Evolutionary conservation across 2,797 vertebrate species (phyloP).

Genomic region (Enteromius radiatus): DNA sequence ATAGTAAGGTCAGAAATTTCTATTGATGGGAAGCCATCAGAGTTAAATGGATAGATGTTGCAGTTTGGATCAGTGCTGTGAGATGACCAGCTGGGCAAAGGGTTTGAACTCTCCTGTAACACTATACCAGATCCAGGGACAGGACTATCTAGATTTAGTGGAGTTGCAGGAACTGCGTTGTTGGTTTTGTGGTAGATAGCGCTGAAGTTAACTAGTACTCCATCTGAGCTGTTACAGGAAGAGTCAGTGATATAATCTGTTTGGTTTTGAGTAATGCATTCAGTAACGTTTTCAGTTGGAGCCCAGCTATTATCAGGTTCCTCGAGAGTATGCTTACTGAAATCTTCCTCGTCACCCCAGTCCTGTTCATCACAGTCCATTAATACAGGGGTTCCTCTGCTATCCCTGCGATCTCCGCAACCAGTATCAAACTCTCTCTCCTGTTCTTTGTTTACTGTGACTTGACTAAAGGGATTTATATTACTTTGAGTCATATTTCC

Average conservation of each 20-base stretch:
- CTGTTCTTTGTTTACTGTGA: constrained; percentile 58
- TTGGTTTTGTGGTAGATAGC: constrained; percentile 91
- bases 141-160: constrained; percentile 79
- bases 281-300: constrained; percentile 72
- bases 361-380: constrained; percentile 70
- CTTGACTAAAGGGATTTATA: constrained; percentile 64
- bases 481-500: constrained; percentile 77
- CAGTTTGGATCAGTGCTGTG: constrained; percentile 90
- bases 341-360: constrained; percentile 66
- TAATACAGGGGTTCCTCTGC: constrained; percentile 71
- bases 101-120: constrained; percentile 66
- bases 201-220: constrained; percentile 92
- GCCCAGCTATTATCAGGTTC: constrained; percentile 74
- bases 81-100: constrained; percentile 75
- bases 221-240: constrained; percentile 94
- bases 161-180: constrained; percentile 78
- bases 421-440: constrained; percentile 74
- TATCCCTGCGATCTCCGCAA: constrained; percentile 63
- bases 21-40: constrained; percentile 78
- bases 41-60: constrained; percentile 84
- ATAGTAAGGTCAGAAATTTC: constrained; percentile 82
- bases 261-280: constrained; percentile 77
- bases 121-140: constrained; percentile 65
- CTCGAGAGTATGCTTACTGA: constrained; percentile 63
- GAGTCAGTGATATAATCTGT: constrained; percentile 88